Evolutionary conservation across 2,797 vertebrate species (phyloP), one percentile per base, ranked within the genome.

Genomic region (Calcarius lapponicus): DNA sequence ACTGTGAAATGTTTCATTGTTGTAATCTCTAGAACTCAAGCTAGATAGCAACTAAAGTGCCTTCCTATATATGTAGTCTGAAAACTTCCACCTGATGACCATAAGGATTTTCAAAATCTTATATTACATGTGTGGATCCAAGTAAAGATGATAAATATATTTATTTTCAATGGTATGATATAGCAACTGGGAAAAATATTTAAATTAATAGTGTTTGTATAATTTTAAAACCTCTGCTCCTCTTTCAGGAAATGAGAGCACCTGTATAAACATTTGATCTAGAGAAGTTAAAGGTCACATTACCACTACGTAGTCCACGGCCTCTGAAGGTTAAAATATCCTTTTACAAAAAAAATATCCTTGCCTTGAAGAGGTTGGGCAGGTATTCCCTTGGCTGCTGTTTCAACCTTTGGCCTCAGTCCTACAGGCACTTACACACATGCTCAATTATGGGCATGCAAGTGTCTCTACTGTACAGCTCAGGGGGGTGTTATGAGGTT

Each of bases 201-300:
- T 95, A 86, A 96, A 96, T 96, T 93, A 94, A 73, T 93, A 79
- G n/a, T 91, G 92, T 94, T 95, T 96, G 65, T 92, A 66, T 78
- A 87, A 91, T 93, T 95, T 91, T 88, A 42, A 96, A 95, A 90
- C 86, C 81, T 96, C 86, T 95, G 89, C 82, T 96, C 84, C 72
- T 95, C 92, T 92, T 95, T 93, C 95, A 96, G 96, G 95, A 97
- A 96, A 95, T 95, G 66, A 96, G 71, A 89, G 17, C 96, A 97
- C 96, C 96, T 97, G 96, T 83, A 66, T 94, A 97, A 97, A 97
- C 72, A 97, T 90, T 86, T 81, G 81, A 91, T 95, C 75, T 81
- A 86, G 62, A 94, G 80, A 96, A 95, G 94, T 96, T 93, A 97
- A 96, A 97, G 96, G 95, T 96, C 96, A 70, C 42, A 24, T 94